phyloP scores from a whole-genome alignment of 2,888 invertebrate species.

The Biston stratarius region DNA sequence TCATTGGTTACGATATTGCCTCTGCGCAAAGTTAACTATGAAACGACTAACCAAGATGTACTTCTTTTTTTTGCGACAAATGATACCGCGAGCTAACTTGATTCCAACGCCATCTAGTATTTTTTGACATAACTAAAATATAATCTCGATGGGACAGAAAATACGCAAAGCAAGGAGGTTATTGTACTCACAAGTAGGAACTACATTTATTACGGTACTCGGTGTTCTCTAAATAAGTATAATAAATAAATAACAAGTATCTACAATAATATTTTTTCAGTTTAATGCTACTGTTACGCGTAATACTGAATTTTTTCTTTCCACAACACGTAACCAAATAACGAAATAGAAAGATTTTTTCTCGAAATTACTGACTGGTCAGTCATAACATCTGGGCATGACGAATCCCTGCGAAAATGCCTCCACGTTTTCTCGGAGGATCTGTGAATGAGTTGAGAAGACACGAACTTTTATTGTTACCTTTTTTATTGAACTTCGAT shows the following conservation, averaged over 20 bases:
- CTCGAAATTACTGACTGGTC: background rate
- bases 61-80: slow-evolving; percentile 24
- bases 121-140: slow-evolving; percentile 7
- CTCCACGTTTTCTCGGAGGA: slow-evolving; percentile 75
- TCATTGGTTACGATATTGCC: slow-evolving; percentile 97
- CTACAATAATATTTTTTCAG: too few species aligned
- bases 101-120: slow-evolving; percentile 66
- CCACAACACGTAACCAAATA: background rate
- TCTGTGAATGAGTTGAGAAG: slow-evolving; percentile 68
- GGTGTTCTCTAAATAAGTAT: too few species aligned
- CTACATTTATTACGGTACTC: too few species aligned
- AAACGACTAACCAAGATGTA: background rate
- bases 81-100: slow-evolving; percentile 58
- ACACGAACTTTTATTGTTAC: slow-evolving; percentile 73
- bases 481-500: slow-evolving; percentile 67
- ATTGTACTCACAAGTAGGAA: too few species aligned
- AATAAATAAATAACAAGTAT: too few species aligned
- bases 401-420: slow-evolving; percentile 65
- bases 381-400: slow-evolving; percentile 39
- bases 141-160: background rate
- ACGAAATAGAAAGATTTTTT: background rate
- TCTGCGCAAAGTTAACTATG: slow-evolving; percentile 93
- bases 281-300: too few species aligned
- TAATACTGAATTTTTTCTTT: background rate
- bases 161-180: too few species aligned